Base-by-base conservation (phyloP, 1,140 invertebrate genomes). In the Hylaeus anthracinus region DNA sequence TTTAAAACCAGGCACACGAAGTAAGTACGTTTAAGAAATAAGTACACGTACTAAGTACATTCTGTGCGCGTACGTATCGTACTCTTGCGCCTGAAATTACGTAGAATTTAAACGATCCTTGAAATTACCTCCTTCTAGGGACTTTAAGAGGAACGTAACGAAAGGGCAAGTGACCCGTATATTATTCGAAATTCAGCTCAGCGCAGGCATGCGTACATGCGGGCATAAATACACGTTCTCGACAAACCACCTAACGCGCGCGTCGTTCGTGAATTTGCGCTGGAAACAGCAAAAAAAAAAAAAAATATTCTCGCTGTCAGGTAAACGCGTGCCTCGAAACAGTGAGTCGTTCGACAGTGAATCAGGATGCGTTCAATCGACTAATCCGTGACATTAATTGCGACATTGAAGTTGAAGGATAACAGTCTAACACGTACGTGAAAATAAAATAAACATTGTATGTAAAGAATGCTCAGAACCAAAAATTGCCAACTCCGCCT, bases 281-380 rank as follows among this genome's bases (percentile, higher is more conserved):
- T 15, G 5, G 26, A 37, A 39, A 60, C 65, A 2, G 37, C 26
- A 10, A 41, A 39, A n/a, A n/a, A n/a, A n/a, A n/a, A n/a, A n/a
- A n/a, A n/a, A 60, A 77, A 77, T 5, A 66, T 66, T 75, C 72
- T 53, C 26, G 26, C 26, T 26, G 26, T 26, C 63, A 67, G 41
- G 15, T 39, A 51, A 65, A 43, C 12, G 5, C 41, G 9, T 37
- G 5, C 14, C 9, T 5, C 10, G 26, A 64, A 37, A 41, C n/a
- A 67, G 14, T 5, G 74, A 56, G 69, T 58, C 69, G 64, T 67
- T 55, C 73, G 1, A 48, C 26, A 61, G 48, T 48, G 60, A 58
- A 70, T n/a, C 41, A n/a, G n/a, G 14, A 14, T 41, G 37, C 45
- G 12, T 15, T 70, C 10, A 6, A 70, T 77, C 14, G n/a, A 37